These are phyloP conservation scores for Plebejus anna DNA, from an alignment of 2,888 invertebrate species.

Conservation along the genomic window DNA sequence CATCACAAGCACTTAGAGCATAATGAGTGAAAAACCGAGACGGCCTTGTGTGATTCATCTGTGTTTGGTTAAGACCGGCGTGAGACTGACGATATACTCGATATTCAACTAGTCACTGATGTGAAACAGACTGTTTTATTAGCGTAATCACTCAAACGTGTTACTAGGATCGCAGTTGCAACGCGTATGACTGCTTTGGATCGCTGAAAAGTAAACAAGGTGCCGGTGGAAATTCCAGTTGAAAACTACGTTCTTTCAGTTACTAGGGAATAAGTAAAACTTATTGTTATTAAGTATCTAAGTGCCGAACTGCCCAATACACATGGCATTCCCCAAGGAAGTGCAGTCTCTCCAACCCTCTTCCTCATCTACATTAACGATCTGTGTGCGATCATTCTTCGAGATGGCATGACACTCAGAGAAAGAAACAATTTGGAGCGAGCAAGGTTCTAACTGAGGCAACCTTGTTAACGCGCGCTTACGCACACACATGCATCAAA, in stretches of 20 bases:
- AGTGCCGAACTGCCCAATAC: too few species aligned
- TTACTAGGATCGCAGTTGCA: not conserved
- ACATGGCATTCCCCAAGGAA: too few species aligned
- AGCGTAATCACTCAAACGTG: not conserved
- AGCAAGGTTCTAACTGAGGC: too few species aligned
- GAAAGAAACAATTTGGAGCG: too few species aligned
- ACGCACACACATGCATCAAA: not conserved
- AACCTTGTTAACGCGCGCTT: too few species aligned
- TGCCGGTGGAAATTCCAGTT: not conserved
- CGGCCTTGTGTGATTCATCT: constrained; percentile 56
- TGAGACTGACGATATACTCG: constrained; percentile 16
- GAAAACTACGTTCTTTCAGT: not conserved
- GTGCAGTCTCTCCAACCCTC: too few species aligned
- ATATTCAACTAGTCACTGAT: not conserved
- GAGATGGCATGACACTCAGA: too few species aligned
- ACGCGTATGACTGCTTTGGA: not conserved
- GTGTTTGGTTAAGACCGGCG: constrained; percentile 48
- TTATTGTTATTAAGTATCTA: not conserved
- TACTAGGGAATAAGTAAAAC: not conserved
- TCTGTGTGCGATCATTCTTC: too few species aligned
- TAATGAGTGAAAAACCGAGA: constrained; percentile 42
- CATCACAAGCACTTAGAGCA: constrained; percentile 45
- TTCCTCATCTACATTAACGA: too few species aligned
- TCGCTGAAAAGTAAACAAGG: not conserved
- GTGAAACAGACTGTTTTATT: not conserved